phyloP scores from a whole-genome alignment of 2,888 invertebrate genomes.

The Villa cingulata region DNA sequence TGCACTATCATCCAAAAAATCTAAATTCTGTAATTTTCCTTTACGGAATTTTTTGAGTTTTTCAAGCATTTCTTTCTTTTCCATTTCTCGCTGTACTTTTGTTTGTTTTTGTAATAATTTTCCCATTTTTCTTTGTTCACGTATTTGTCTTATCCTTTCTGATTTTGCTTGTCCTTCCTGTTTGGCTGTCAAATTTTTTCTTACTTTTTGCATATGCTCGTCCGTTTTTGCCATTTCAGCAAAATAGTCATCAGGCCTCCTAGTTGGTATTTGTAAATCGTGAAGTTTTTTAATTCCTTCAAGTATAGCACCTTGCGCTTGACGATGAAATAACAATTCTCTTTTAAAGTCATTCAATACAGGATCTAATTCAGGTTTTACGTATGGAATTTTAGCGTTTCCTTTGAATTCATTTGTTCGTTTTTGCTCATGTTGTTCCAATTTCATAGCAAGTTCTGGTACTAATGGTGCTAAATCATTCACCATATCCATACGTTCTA shows the following conservation, averaged over 20 bases:
- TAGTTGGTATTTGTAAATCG: constrained; percentile 59
- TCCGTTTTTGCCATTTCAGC: constrained; percentile 99
- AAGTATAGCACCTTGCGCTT: constrained; percentile 75
- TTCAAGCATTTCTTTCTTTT: constrained; percentile 83
- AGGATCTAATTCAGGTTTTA: constrained; percentile 56
- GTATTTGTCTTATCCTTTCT: constrained; percentile 78
- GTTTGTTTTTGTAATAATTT: constrained; percentile 79
- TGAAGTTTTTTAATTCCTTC: constrained; percentile 68
- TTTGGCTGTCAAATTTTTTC: constrained; percentile 68
- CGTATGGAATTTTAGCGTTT: constrained; percentile 51
- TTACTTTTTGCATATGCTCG: constrained; percentile 91
- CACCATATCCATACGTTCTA: constrained; percentile 69
- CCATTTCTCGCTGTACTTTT: constrained; percentile 69
- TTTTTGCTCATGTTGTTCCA: constrained; percentile 61
- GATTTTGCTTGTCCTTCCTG: constrained; percentile 73
- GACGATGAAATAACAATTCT: constrained; percentile 75
- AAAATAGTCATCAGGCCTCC: constrained; percentile 89
- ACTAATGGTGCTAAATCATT: constrained; percentile 68
- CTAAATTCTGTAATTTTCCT: constrained; percentile 63
- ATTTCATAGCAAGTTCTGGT: constrained; percentile 65
- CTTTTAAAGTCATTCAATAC: constrained; percentile 83
- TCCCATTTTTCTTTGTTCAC: constrained; percentile 84
- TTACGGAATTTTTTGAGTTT: constrained; percentile 88
- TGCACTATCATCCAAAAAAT: constrained; percentile 60
- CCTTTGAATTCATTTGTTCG: constrained; percentile 51